phyloP scores from a whole-genome alignment of 2,797 vertebrate species.

The Vireo griseus region DNA sequence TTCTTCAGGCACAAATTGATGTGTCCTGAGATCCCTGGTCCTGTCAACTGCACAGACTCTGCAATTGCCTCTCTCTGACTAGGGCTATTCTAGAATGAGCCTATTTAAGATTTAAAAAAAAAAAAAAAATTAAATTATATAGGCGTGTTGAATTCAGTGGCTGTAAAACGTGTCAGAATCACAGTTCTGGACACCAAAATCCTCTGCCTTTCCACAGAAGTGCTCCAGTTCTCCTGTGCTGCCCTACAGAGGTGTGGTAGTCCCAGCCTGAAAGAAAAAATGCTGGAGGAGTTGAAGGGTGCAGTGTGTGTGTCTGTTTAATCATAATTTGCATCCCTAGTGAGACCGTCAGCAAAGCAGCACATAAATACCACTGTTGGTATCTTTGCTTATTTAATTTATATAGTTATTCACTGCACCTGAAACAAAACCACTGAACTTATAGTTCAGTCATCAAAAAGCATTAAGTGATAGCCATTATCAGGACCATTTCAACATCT shows the following conservation, averaged over 20 bases:
- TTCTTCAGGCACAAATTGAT: slow-evolving; percentile 12
- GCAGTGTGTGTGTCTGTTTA: background rate
- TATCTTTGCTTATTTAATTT: background rate
- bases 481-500: background rate
- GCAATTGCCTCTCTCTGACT: background rate
- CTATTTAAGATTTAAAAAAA: background rate
- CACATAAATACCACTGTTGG: background rate
- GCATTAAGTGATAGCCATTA: background rate
- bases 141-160: background rate
- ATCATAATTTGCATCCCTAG: background rate
- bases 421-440: background rate
- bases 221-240: background rate
- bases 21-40: background rate
- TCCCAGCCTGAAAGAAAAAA: background rate
- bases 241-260: background rate
- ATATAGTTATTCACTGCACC: background rate
- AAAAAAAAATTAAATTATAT: background rate
- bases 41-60: background rate
- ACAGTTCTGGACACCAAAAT: background rate
- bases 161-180: background rate
- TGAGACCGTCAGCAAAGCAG: background rate
- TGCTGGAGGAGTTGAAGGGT: background rate
- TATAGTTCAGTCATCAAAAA: background rate
- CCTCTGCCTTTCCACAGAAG: background rate
- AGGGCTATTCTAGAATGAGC: background rate